phyloP scores from a whole-genome alignment of 2,888 invertebrate genomes.

The Cecidostiba fungosa region DNA sequence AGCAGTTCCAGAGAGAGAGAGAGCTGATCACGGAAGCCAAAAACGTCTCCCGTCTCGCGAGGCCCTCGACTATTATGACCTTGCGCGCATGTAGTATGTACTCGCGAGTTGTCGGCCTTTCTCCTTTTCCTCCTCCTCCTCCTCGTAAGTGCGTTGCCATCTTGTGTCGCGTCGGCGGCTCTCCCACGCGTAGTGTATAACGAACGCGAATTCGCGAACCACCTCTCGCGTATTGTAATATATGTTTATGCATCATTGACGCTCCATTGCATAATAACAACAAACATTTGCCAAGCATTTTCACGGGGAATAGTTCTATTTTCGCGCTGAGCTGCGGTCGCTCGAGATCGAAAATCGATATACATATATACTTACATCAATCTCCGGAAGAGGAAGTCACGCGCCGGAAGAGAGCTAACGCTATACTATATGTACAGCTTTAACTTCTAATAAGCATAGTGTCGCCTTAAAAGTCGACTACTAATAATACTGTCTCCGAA shows the following conservation, averaged over 20 bases:
- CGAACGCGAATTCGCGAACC: background rate
- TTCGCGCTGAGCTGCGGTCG: no score
- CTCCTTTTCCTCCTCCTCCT: conserved; percentile 11
- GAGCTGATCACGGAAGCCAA: conserved; percentile 37
- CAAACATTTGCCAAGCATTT: no score
- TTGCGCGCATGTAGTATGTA: conserved; percentile 32
- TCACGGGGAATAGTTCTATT: no score
- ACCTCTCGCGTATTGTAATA: background rate
- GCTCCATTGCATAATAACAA: no score
- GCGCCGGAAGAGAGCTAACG: conserved; percentile 60
- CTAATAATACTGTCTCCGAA: background rate
- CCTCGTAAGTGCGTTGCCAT: background rate
- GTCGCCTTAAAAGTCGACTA: conserved; percentile 7
- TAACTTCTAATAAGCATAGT: conserved; percentile 17
- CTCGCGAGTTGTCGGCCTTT: background rate
- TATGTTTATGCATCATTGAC: no score
- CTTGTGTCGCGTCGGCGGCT: background rate
- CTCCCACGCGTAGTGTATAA: conserved; percentile 39
- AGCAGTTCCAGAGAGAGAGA: background rate
- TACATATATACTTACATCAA: conserved; percentile 1
- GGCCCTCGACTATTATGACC: conserved; percentile 51
- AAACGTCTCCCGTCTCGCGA: conserved; percentile 36
- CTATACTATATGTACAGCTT: no score
- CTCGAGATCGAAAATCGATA: conserved; percentile 31
- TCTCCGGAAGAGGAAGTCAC: conserved; percentile 63